Conservation (phyloP, 2,113 vertebrate species). For the Accipiter cooperii region DNA sequence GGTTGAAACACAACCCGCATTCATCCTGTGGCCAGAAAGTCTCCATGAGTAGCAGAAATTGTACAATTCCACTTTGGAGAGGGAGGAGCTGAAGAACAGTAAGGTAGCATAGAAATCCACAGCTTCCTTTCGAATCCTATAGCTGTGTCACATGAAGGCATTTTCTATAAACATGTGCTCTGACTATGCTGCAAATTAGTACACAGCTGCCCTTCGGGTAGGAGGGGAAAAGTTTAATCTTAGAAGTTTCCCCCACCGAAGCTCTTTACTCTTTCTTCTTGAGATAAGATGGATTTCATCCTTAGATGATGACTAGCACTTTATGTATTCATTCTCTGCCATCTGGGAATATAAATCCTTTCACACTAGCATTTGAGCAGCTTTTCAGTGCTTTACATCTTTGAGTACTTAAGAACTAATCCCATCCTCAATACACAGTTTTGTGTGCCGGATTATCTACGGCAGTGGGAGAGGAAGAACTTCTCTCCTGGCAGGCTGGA, state of each 20-base stretch:
- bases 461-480: background rate
- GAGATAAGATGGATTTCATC: background rate
- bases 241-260: background rate
- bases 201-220: background rate
- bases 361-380: background rate
- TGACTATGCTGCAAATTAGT: background rate
- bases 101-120: background rate
- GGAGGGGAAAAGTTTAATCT: background rate
- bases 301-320: background rate
- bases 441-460: background rate
- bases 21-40: background rate
- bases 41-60: background rate
- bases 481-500: background rate
- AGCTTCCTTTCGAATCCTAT: background rate
- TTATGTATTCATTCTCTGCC: background rate
- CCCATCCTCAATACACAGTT: background rate
- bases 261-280: background rate
- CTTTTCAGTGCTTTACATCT: background rate
- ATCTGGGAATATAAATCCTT: conserved; percentile 10
- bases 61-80: background rate
- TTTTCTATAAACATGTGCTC: background rate
- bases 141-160: background rate
- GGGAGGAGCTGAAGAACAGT: background rate
- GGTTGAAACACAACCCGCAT: background rate
- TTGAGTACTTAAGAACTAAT: background rate